These are phyloP conservation scores for Phoenicopterus ruber DNA, from an alignment of 2,113 vertebrate genomes.

Conservation along the genomic window DNA sequence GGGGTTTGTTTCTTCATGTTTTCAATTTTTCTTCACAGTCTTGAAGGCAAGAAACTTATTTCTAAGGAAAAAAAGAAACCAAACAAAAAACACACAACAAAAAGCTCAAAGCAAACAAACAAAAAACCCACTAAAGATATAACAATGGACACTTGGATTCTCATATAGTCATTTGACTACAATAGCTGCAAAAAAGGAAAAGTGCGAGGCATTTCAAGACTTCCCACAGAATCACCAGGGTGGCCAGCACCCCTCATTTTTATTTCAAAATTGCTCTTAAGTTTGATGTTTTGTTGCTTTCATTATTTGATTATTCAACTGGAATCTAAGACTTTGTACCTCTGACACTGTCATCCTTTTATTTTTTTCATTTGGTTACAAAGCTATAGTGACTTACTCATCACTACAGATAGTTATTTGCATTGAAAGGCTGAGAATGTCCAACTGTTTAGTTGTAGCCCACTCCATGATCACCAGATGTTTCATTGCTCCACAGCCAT, in stretches of 20 bases:
- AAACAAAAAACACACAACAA: too few relatives aligned
- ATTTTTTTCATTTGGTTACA: not conserved
- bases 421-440: not conserved
- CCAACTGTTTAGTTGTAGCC: not conserved
- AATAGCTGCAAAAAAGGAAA: not conserved
- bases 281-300: not conserved
- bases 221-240: not conserved
- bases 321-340: not conserved
- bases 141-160: not conserved
- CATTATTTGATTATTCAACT: not conserved
- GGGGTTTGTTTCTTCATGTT: not conserved
- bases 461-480: not conserved
- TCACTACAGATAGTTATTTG: not conserved
- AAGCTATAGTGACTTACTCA: not conserved
- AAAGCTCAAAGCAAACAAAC: not conserved
- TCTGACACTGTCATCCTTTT: not conserved
- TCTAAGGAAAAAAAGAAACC: not conserved
- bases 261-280: not conserved
- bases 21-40: not conserved
- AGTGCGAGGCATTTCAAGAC: not conserved
- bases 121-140: not conserved
- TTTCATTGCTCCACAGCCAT: not conserved
- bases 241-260: not conserved
- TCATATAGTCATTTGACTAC: not conserved
- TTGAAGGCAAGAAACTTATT: not conserved